Evolutionary conservation across 2,888 invertebrate species (phyloP).

Genomic region (Caenorhabditis japonica): DNA sequence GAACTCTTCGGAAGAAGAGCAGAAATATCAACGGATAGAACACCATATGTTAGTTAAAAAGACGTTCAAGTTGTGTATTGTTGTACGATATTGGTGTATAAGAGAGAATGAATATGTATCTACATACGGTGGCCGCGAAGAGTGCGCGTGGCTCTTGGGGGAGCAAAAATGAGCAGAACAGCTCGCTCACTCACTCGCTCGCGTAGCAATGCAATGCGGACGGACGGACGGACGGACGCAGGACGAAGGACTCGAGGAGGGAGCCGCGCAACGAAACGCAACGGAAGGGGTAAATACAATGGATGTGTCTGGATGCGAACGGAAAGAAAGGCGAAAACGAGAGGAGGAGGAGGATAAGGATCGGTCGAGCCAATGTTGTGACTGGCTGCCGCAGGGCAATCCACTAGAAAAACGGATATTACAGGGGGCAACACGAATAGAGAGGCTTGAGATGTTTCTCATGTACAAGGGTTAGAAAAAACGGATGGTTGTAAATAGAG

Average conservation of each 20-base stretch:
- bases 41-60: conserved; percentile 18
- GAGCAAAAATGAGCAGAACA: conserved; percentile 10
- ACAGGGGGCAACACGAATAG: conserved; percentile 8
- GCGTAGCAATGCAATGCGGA: not conserved
- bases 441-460: not conserved
- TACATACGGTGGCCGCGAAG: conserved; percentile 29
- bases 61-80: conserved; percentile 13
- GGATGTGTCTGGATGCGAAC: conserved; percentile 35
- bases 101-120: conserved; percentile 26
- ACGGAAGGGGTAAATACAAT: conserved; percentile 35
- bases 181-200: too few species aligned
- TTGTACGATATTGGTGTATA: conserved; percentile 11
- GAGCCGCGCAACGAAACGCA: conserved; percentile 16
- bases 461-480: too few species aligned
- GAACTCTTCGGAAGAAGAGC: conserved; percentile 42
- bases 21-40: conserved; percentile 35
- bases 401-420: conserved; percentile 25
- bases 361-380: conserved; percentile 24
- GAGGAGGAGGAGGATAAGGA: too few species aligned
- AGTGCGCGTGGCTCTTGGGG: conserved; percentile 6
- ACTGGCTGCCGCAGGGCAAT: conserved; percentile 12
- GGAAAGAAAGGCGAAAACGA: too few species aligned
- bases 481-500: too few species aligned
- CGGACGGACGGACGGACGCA: not conserved
- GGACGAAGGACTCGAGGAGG: conserved; percentile 23